These are phyloP conservation scores for Hemistola chrysoprasaria DNA, from an alignment of 2,888 invertebrate species.

Conservation along the genomic window DNA sequence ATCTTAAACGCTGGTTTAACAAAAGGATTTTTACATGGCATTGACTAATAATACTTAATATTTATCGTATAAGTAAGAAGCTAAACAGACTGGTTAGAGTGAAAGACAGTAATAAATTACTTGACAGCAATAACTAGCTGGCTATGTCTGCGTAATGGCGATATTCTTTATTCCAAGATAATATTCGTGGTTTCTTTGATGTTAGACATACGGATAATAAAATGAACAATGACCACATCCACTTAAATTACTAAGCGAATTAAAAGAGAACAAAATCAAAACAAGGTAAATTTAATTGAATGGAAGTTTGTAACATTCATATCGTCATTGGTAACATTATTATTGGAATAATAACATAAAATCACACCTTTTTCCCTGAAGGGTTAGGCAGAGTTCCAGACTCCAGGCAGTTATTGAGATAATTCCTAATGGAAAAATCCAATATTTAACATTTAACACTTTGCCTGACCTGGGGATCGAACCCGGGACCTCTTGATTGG, in stretches of 20 bases:
- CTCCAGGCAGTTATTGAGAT: no score
- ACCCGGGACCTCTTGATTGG: no score
- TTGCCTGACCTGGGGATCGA: no score
- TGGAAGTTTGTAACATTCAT: no score
- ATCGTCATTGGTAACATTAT: no score
- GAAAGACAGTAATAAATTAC: conserved; percentile 13
- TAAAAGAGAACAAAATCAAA: conserved; percentile 1
- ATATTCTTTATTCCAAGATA: conserved; percentile 4
- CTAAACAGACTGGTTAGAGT: conserved; percentile 5
- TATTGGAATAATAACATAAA: no score
- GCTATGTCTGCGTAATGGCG: conserved; percentile 12
- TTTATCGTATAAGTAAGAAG: conserved; percentile 10
- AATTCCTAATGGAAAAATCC: no score
- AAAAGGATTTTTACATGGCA: neutral
- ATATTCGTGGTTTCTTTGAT: conserved; percentile 10
- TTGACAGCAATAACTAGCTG: conserved; percentile 1
- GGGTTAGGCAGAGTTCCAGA: no score
- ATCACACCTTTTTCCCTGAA: no score
- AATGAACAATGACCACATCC: conserved; percentile 3
- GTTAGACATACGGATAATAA: conserved; percentile 3
- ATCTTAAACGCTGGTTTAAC: no score
- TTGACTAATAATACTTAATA: conserved; percentile 6
- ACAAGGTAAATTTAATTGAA: neutral
- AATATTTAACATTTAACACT: no score
- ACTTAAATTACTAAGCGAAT: conserved; percentile 6